Evolutionary conservation across 2,888 invertebrate genomes (phyloP).

Genomic region (Acanthosoma haemorrhoidale): DNA sequence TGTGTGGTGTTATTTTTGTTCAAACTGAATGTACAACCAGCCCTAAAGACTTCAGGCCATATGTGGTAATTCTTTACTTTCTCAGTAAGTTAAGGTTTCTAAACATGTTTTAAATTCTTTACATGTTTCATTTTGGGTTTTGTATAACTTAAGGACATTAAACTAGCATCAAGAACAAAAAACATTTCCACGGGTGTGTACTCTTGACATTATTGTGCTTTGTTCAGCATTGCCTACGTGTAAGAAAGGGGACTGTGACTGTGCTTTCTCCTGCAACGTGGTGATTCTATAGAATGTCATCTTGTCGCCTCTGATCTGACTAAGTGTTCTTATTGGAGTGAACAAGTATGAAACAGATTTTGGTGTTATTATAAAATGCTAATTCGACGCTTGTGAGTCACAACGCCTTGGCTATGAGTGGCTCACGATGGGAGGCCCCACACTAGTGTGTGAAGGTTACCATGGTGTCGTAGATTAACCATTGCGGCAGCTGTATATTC

Average conservation of each 20-base stretch:
- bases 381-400: conserved; percentile 3
- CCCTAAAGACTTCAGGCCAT: too few relatives aligned
- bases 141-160: too few relatives aligned
- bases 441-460: conserved; percentile 1
- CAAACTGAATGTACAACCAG: too few relatives aligned
- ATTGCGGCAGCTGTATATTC: background rate
- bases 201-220: too few relatives aligned
- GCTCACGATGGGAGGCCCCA: background rate
- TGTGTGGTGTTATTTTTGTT: too few relatives aligned
- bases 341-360: conserved; percentile 14
- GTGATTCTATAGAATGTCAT: conserved; percentile 3
- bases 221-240: background rate
- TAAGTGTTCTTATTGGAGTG: conserved; percentile 16
- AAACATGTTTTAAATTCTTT: too few relatives aligned
- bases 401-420: background rate
- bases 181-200: too few relatives aligned
- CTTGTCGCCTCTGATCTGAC: conserved; percentile 25
- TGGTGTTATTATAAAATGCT: background rate
- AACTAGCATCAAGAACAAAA: too few relatives aligned
- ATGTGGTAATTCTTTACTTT: too few relatives aligned
- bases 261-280: background rate
- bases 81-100: too few relatives aligned
- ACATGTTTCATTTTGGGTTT: too few relatives aligned
- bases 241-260: background rate
- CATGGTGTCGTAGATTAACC: background rate